phyloP scores from a whole-genome alignment of 23 tunicate species.

The Styela plicata region DNA sequence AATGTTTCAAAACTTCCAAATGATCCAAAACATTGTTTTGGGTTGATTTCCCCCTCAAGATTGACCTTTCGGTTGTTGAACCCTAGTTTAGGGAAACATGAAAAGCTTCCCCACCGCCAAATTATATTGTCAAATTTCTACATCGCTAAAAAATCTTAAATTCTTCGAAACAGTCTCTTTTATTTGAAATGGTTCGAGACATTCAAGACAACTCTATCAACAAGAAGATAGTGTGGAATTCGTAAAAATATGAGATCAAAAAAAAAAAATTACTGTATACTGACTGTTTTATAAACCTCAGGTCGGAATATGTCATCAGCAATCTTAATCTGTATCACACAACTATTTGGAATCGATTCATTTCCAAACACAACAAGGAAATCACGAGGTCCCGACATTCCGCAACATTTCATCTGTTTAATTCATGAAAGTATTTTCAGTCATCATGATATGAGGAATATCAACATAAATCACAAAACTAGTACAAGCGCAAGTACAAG shows the following conservation, averaged over 20 bases:
- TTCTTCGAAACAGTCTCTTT: no score
- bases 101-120: no score
- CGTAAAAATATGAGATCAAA: no score
- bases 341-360: constrained; percentile 34
- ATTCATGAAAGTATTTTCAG: not conserved
- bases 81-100: no score
- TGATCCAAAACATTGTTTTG: no score
- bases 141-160: no score
- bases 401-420: constrained; percentile 68
- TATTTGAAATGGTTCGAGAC: not conserved
- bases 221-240: no score
- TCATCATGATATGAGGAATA: not conserved
- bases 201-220: not conserved
- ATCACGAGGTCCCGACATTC: constrained; percentile 40
- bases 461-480: not conserved
- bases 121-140: no score
- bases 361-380: constrained; percentile 23
- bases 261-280: no score
- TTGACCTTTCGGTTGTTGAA: no score
- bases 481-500: not conserved
- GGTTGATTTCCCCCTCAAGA: no score
- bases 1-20: no score
- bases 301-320: constrained; percentile 29
- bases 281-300: constrained; percentile 41
- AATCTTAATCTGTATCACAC: constrained; percentile 29